Evolutionary conservation across 2,888 invertebrate species (phyloP).

Genomic region (Molanna angustata): DNA sequence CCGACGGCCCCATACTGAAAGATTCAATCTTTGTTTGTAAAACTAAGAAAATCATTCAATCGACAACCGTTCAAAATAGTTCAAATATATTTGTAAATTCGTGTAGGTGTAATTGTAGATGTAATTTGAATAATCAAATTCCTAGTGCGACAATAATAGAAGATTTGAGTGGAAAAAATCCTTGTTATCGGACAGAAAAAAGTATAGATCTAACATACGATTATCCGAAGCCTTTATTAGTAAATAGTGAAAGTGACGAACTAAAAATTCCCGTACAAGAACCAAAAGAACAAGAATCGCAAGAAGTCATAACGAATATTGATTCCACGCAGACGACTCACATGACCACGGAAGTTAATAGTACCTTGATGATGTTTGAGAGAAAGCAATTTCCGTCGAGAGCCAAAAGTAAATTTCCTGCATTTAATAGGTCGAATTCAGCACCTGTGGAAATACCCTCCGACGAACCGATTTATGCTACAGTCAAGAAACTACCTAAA

Average conservation of each 20-base stretch:
- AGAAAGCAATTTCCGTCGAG: constrained; percentile 47
- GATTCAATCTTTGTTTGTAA: constrained; percentile 55
- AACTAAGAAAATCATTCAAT: constrained; percentile 44
- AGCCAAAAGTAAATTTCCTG: constrained; percentile 48
- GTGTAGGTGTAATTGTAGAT: constrained; percentile 21
- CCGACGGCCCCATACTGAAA: constrained; percentile 26
- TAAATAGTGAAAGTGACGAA: background rate
- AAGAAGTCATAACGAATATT: constrained; percentile 9
- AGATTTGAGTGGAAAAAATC: constrained; percentile 35
- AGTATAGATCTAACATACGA: constrained; percentile 54
- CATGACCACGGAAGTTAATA: constrained; percentile 52
- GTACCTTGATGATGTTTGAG: constrained; percentile 54
- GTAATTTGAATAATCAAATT: constrained; percentile 11
- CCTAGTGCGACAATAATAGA: constrained; percentile 24
- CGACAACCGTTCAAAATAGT: constrained; percentile 29
- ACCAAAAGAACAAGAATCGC: background rate
- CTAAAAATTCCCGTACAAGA: background rate
- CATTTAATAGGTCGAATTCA: constrained; percentile 53
- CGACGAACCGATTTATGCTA: constrained; percentile 54
- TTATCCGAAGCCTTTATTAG: constrained; percentile 47
- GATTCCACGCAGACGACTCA: constrained; percentile 39
- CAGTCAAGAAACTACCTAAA: constrained; percentile 53
- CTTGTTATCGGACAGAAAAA: constrained; percentile 52
- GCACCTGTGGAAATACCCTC: constrained; percentile 49
- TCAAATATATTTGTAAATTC: background rate